A percentile compares a stretch with the other conserved stretches of the same genome.
Evolutionary conservation across 1,140 invertebrate genomes (phyloP).

Genomic region (Coenobita brevimanus): DNA sequence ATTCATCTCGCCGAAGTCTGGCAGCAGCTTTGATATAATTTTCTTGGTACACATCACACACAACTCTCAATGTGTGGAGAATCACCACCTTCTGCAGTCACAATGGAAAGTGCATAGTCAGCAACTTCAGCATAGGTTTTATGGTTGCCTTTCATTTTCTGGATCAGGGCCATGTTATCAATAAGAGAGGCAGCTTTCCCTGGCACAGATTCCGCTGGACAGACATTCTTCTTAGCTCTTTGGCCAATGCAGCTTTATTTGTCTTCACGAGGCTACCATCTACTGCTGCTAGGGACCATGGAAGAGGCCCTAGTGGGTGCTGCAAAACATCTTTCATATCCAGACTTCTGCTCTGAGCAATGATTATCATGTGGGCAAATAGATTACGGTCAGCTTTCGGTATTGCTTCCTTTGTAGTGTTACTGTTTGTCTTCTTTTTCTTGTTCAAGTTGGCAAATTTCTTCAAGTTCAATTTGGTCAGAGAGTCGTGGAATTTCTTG

Average conservation of each 20-base stretch:
- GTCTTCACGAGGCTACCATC: slow-evolving; percentile 22
- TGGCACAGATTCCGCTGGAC: neutral
- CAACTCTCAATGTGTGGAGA: neutral
- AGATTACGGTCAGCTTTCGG: slow-evolving; percentile 18
- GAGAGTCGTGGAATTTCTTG: neutral
- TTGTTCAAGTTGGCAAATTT: neutral
- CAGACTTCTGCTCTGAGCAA: slow-evolving; percentile 8
- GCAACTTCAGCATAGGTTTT: slow-evolving; percentile 21
- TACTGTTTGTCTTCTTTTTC: neutral
- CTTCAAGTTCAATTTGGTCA: slow-evolving; percentile 18
- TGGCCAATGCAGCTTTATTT: slow-evolving; percentile 10
- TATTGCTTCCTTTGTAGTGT: neutral
- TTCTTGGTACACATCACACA: neutral
- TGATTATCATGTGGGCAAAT: slow-evolving; percentile 8
- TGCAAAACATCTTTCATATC: slow-evolving; percentile 24
- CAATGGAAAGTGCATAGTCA: neutral
- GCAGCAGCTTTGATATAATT: slow-evolving; percentile 9
- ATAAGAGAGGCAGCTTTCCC: neutral
- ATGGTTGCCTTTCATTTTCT: slow-evolving; percentile 25
- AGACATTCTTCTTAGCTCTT: neutral
- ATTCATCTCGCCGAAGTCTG: no score
- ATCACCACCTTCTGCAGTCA: neutral
- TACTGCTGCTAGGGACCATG: slow-evolving; percentile 16
- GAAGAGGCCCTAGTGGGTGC: slow-evolving; percentile 2
- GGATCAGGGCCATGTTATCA: slow-evolving; percentile 30